Conservation (phyloP, 2,888 invertebrate species). For the Eupithecia centaureata region DNA sequence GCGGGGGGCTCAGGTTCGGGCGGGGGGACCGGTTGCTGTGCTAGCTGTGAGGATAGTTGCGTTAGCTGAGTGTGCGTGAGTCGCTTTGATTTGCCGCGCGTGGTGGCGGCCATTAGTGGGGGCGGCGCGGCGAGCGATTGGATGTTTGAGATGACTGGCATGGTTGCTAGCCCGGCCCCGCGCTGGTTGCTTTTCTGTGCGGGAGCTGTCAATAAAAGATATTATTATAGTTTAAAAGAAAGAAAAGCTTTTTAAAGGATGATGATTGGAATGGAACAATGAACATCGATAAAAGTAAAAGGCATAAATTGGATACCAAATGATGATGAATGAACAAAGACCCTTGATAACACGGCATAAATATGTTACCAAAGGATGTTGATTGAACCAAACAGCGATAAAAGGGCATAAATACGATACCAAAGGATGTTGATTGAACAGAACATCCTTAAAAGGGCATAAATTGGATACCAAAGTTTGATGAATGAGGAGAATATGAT, state of each 20-base stretch:
- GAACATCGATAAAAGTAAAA: neutral
- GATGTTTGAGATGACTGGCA: conserved; percentile 90
- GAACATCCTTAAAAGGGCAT: too few species aligned
- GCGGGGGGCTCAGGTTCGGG: conserved; percentile 68
- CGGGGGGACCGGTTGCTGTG: conserved; percentile 45
- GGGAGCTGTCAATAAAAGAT: conserved; percentile 7
- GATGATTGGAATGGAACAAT: neutral
- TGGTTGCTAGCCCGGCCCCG: conserved; percentile 68
- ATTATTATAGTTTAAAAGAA: neutral
- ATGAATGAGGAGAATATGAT: too few species aligned
- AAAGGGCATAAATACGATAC: too few species aligned
- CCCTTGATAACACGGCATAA: neutral
- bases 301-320: neutral
- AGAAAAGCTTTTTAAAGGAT: neutral
- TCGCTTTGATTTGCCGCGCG: conserved; percentile 74
- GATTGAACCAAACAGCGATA: too few species aligned
- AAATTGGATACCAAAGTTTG: too few species aligned
- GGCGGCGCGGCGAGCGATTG: conserved; percentile 86
- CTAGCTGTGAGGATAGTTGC: conserved; percentile 9
- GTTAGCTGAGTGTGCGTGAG: conserved; percentile 40
- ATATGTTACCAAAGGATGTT: too few species aligned
- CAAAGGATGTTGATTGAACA: too few species aligned
- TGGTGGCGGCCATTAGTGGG: conserved; percentile 59
- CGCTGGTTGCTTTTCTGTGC: conserved; percentile 54
- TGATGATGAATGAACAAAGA: neutral